phyloP scores from a whole-genome alignment of 1,140 invertebrate genomes.

The Wasmannia auropunctata region DNA sequence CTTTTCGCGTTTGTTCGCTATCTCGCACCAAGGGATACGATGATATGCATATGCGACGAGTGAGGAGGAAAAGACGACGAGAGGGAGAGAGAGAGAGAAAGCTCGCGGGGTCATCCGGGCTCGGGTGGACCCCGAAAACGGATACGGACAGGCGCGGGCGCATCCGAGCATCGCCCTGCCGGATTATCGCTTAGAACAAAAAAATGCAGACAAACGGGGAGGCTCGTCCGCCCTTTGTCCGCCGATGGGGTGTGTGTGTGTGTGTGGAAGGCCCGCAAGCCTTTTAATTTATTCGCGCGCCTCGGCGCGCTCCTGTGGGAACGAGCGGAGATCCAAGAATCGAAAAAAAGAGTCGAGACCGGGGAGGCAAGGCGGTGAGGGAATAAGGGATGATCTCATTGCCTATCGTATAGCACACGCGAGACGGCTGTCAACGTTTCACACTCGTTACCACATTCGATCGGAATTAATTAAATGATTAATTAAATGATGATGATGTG shows the following conservation, averaged over 20 bases:
- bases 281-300: conserved; percentile 70
- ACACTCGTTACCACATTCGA: background rate
- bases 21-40: conserved; percentile 55
- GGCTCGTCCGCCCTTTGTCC: background rate
- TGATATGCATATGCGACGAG: conserved; percentile 66
- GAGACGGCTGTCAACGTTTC: background rate
- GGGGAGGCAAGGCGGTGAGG: background rate
- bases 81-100: background rate
- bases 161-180: conserved; percentile 60
- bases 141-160: conserved; percentile 59
- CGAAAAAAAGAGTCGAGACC: conserved; percentile 20
- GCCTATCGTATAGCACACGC: background rate
- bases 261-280: background rate
- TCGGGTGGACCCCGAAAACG: conserved; percentile 7
- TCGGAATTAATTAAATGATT: background rate
- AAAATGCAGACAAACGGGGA: conserved; percentile 41
- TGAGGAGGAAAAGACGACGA: background rate
- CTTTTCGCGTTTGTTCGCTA: background rate
- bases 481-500: too few relatives aligned
- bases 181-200: conserved; percentile 72
- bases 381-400: conserved; percentile 16
- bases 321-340: conserved; percentile 45
- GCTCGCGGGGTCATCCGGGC: conserved; percentile 34
- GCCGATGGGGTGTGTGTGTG: background rate
- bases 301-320: conserved; percentile 48